phyloP scores from a whole-genome alignment of 2,113 vertebrate genomes.

The Eulemur rufifrons region DNA sequence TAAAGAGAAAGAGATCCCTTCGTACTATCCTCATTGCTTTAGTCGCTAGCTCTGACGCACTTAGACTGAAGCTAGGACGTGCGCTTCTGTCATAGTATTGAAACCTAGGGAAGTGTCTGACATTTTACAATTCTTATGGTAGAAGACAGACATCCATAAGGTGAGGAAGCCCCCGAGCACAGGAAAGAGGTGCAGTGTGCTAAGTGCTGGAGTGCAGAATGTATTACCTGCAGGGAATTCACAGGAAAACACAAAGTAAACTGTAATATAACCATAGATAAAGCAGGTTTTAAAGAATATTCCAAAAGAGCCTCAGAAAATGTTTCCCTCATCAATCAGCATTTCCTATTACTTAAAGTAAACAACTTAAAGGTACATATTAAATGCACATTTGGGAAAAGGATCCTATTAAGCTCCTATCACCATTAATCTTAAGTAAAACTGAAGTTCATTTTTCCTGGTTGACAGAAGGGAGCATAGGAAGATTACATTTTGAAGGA shows the following conservation, averaged over 20 bases:
- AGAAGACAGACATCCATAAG: not conserved
- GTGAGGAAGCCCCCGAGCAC: not conserved
- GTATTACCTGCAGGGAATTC: not conserved
- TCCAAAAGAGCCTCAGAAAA: not conserved
- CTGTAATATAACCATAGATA: not conserved
- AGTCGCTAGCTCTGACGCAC: not conserved
- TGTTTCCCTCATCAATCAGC: not conserved
- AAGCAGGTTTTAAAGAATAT: not conserved
- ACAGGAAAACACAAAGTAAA: not conserved
- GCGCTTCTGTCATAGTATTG: not conserved
- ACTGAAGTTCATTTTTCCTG: not conserved
- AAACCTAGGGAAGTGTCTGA: not conserved
- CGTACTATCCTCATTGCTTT: accelerated
- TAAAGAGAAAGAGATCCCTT: not conserved
- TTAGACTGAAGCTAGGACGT: not conserved
- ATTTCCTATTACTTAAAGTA: not conserved
- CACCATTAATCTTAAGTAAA: not conserved
- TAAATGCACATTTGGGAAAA: not conserved
- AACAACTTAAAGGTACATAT: not conserved
- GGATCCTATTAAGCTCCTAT: not conserved
- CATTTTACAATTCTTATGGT: not conserved
- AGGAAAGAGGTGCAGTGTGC: not conserved
- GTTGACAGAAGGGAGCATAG: not conserved
- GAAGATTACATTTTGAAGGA: not conserved
- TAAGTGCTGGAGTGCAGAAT: not conserved